phyloP scores from a whole-genome alignment of 1,140 invertebrate species.

The Drosophila pruinosa region DNA sequence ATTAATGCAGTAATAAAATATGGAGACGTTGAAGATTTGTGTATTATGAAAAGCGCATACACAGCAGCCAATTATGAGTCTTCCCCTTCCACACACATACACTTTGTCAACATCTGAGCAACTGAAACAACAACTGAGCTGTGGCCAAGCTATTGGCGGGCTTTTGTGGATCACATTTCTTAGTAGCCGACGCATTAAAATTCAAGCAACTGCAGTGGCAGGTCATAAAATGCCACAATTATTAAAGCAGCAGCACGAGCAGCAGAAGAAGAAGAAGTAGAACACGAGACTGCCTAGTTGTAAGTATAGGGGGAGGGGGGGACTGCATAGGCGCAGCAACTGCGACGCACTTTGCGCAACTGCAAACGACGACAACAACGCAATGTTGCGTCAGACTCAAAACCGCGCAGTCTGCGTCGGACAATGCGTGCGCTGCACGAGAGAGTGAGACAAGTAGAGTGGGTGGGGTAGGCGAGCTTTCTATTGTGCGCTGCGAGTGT shows the following conservation, averaged over 20 bases:
- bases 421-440: slow-evolving; percentile 10
- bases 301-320: background rate
- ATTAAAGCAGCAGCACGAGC: slow-evolving; percentile 35
- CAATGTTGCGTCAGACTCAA: slow-evolving; percentile 55
- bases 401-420: slow-evolving; percentile 53
- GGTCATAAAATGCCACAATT: slow-evolving; percentile 69
- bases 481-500: slow-evolving; percentile 6
- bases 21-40: background rate
- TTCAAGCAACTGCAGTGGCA: slow-evolving; percentile 72
- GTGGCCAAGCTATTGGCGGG: slow-evolving; percentile 13
- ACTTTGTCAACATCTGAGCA: slow-evolving; percentile 11
- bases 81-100: background rate
- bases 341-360: slow-evolving; percentile 70
- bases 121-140: slow-evolving; percentile 44
- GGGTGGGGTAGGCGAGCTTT: slow-evolving; percentile 25
- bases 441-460: background rate
- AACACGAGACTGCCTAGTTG: slow-evolving; percentile 17
- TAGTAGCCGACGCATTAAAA: slow-evolving; percentile 67
- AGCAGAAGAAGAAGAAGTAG: slow-evolving; percentile 12
- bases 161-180: slow-evolving; percentile 50
- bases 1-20: background rate
- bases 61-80: slow-evolving; percentile 24
- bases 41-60: slow-evolving; percentile 29
- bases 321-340: slow-evolving; percentile 36
- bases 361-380: slow-evolving; percentile 51